A percentile compares a stretch with the other conserved stretches of the same genome.
Conservation (phyloP, 2,113 vertebrate species). For the Campylorhamphus procurvoides region DNA sequence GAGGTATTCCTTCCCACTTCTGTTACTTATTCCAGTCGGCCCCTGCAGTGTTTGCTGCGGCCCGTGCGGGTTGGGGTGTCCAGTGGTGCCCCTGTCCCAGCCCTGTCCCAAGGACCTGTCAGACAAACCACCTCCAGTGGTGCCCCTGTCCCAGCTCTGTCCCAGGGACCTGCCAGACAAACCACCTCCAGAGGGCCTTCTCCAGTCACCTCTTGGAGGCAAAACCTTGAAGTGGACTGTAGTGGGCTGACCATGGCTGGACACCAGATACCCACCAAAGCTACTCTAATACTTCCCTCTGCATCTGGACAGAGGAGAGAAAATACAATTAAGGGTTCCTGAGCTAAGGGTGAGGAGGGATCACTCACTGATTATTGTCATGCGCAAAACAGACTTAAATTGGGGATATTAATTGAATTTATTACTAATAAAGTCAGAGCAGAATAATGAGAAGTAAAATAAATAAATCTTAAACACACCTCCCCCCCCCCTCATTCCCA, state of each 20-base stretch:
- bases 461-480: neutral
- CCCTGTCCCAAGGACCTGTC: neutral
- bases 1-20: neutral
- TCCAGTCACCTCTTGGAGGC: neutral
- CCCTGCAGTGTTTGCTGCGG: neutral
- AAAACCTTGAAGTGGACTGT: neutral
- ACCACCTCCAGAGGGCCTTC: fast-evolving
- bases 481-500: neutral
- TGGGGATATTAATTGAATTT: neutral
- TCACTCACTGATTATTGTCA: neutral
- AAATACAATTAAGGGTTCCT: neutral
- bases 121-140: fast-evolving
- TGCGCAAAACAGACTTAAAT: neutral
- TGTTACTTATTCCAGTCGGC: fast-evolving
- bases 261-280: neutral
- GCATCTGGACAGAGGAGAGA: neutral
- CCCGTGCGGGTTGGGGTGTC: neutral
- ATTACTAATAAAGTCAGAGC: neutral
- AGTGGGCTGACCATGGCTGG: neutral
- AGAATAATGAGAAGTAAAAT: neutral
- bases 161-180: too few species aligned
- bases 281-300: neutral
- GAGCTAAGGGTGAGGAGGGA: neutral
- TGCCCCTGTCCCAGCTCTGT: neutral
- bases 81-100: neutral